phyloP scores from a whole-genome alignment of 2,113 vertebrate species.

The Pelvicachromis taeniatus region DNA sequence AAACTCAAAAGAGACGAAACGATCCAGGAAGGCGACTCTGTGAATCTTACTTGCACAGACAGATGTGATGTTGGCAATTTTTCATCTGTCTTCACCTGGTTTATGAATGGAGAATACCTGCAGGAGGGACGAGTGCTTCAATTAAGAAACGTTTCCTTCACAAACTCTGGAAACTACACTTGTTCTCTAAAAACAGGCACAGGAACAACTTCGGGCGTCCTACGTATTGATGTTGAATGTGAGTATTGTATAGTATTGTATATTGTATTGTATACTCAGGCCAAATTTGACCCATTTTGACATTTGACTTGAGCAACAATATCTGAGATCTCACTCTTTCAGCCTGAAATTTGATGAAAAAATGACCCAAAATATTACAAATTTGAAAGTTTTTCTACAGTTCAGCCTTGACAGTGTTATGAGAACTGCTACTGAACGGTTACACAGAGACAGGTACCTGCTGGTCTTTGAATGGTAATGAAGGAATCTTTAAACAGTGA shows the following conservation, averaged over 20 bases:
- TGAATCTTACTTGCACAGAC: not conserved
- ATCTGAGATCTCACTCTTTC: not conserved
- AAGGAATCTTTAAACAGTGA: not conserved
- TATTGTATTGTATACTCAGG: no score
- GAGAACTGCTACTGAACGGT: not conserved
- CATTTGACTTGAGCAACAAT: not conserved
- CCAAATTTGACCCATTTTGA: not conserved
- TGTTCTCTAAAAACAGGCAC: conserved; percentile 16
- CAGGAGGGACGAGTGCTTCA: not conserved
- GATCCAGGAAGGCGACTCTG: not conserved
- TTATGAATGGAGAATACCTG: not conserved
- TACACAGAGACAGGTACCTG: not conserved
- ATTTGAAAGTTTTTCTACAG: not conserved
- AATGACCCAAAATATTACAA: not conserved
- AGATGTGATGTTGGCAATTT: not conserved
- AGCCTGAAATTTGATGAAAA: not conserved
- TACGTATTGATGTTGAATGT: conserved; percentile 34
- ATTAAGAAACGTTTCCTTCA: not conserved
- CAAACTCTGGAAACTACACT: conserved; percentile 41
- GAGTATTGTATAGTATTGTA: conserved; percentile 9
- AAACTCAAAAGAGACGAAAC: not conserved
- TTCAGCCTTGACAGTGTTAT: not conserved
- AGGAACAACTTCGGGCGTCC: not conserved
- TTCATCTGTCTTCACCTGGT: conserved; percentile 24
- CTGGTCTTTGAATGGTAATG: not conserved